Evolutionary conservation across 2,888 invertebrate species (phyloP).

Genomic region (Tipula confusa): DNA sequence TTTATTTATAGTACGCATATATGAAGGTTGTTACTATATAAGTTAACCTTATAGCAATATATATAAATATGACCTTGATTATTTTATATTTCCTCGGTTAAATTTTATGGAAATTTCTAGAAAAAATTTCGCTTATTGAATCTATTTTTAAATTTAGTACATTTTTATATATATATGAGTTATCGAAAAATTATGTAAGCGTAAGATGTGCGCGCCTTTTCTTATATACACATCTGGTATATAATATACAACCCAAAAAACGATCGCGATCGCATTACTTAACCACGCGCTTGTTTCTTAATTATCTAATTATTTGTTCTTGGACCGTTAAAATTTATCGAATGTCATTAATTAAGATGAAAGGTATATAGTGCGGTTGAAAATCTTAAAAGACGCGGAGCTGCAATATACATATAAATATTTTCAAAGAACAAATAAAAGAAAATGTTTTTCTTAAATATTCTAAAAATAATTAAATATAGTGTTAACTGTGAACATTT

Average conservation of each 20-base stretch:
- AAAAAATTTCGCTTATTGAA: not conserved
- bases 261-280: no score
- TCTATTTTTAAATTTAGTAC: not conserved
- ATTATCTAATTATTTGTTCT: not conserved
- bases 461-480: slow-evolving; percentile 17
- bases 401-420: no score
- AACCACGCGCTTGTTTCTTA: not conserved
- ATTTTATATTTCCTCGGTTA: not conserved
- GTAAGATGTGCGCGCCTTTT: not conserved
- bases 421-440: not conserved
- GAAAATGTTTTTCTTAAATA: not conserved
- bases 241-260: not conserved
- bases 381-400: not conserved
- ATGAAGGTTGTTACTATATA: not conserved
- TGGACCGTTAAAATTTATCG: not conserved
- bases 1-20: no score
- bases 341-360: not conserved
- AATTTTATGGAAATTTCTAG: not conserved
- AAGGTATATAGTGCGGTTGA: not conserved
- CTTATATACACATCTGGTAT: not conserved
- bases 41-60: not conserved
- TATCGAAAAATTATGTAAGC: not conserved
- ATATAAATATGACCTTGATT: no score
- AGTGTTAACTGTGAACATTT: not conserved
- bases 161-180: not conserved